Base-by-base conservation (phyloP, 2,113 vertebrate species). In the Dissostichus mawsoni region DNA sequence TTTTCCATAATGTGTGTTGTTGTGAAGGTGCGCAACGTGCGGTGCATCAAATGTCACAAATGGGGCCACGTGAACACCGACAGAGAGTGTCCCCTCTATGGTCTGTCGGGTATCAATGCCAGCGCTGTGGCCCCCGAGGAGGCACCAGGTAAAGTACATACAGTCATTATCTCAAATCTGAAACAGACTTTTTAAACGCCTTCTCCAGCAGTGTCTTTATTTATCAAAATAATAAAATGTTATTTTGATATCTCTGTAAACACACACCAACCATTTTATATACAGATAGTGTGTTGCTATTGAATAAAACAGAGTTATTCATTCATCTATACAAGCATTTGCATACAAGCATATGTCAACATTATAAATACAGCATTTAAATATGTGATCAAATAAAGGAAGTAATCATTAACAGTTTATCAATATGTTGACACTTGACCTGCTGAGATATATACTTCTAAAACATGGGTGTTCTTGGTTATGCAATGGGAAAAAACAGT, bases 51-150 rank as follows among this genome's bases (percentile, higher is more conserved):
- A 84, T 99, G 98, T 91, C 98, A 99, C 93, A 99, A 99, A 80
- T 99, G 98, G 98, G 98, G 98, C 74, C 98, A 99, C 1, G 98
- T 99, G 77, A 99, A 99, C 94, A 99, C 98, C 0, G 98, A 99
- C 89, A 94, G 98, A 86, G 98, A 99, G 75, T 99, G 98, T 87
- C 98, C 98, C 61, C 95, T 99, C 6, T 99, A 96, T 87, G 98
- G 98, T n/a, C 96, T 99, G 71, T 99, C 98, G n/a, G 98, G 98
- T 59, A 99, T 99, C 93, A 99, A 99, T 2, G 98, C 98, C 9
- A 99, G 97, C 84, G 96, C 98, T 3, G 93, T 97, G 92, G 91
- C 96, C 71, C 93, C 88, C 11, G 98, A 98, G 71, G 97, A 97
- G 51, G 95, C 96, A 93, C 96, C 97, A 96, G 97, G 98, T 98